These are phyloP conservation scores for Poeciliopsis occidentalis DNA, from an alignment of 2,113 vertebrate species.

Conservation along the genomic window DNA sequence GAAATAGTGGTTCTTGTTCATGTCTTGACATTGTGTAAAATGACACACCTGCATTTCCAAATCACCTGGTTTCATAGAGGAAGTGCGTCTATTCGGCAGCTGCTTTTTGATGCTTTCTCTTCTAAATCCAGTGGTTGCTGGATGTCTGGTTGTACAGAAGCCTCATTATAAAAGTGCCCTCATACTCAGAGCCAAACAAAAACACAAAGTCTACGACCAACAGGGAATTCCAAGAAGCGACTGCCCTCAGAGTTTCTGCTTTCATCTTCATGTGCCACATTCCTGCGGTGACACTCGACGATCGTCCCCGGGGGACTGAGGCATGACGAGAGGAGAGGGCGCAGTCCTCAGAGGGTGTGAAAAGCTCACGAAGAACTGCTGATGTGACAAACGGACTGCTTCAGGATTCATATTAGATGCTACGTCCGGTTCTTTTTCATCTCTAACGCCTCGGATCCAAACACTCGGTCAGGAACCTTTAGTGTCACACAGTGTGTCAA, in stretches of 20 bases:
- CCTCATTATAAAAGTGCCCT: not conserved
- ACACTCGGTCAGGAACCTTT: not conserved
- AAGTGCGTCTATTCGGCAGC: not conserved
- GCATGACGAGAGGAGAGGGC: constrained; percentile 35
- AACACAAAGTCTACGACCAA: not conserved
- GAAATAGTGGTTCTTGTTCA: not conserved
- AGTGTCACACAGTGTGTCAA: not conserved
- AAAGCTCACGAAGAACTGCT: constrained; percentile 6
- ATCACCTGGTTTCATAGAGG: not conserved
- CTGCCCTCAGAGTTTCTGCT: constrained; percentile 11
- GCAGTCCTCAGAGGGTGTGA: constrained; percentile 7
- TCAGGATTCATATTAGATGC: constrained; percentile 10
- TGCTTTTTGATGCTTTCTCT: not conserved
- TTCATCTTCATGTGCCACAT: constrained; percentile 24
- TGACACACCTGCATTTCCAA: not conserved
- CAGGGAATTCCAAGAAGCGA: constrained; percentile 21
- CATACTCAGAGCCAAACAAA: constrained; percentile 3
- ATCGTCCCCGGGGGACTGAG: not conserved
- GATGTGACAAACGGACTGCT: constrained; percentile 14
- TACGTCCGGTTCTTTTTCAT: not conserved
- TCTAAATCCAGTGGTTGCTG: not conserved
- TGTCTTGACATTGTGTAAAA: not conserved
- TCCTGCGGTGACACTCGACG: constrained; percentile 29
- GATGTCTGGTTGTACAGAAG: constrained; percentile 15
- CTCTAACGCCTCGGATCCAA: not conserved